Evolutionary conservation across 2,888 invertebrate species (phyloP).

Genomic region (Steinernema carpocapsae): DNA sequence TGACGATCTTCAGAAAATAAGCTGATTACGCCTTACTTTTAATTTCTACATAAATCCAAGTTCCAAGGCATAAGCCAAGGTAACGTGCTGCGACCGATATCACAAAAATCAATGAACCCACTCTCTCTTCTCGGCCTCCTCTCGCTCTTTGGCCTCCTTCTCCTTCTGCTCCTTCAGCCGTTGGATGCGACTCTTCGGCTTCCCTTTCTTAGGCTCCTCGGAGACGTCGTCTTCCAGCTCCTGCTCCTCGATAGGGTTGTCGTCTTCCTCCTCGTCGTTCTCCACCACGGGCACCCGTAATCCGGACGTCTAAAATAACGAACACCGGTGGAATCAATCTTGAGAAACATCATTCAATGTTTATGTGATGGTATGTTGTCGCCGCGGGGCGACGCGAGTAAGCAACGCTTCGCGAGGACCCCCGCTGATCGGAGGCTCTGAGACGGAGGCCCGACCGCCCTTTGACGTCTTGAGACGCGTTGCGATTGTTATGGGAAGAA

Average conservation of each 20-base stretch:
- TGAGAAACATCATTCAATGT: slow-evolving; percentile 26
- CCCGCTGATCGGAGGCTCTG: not conserved
- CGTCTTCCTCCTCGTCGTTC: not conserved
- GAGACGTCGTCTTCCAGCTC: not conserved
- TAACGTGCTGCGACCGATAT: no score
- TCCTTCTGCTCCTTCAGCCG: slow-evolving; percentile 20
- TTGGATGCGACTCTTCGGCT: slow-evolving; percentile 18
- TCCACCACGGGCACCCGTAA: slow-evolving; percentile 4
- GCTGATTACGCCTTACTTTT: no score
- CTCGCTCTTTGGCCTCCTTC: slow-evolving; percentile 19
- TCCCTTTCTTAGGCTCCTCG: not conserved
- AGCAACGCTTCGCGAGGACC: no score
- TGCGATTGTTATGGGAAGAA: no score
- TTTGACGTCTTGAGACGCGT: not conserved
- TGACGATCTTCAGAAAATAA: no score
- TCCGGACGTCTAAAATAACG: slow-evolving; percentile 25
- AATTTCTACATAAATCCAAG: no score
- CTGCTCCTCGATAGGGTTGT: no score
- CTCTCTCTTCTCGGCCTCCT: slow-evolving; percentile 22
- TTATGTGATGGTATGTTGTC: slow-evolving; percentile 5
- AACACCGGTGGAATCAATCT: slow-evolving; percentile 24
- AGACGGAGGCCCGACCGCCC: not conserved
- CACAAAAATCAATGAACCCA: no score
- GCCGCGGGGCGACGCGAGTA: not conserved
- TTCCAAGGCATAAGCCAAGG: no score